Evolutionary conservation across 2,113 vertebrate species (phyloP), one percentile per base, ranked within the genome.

Genomic region (Tetraodon nigroviridis): DNA sequence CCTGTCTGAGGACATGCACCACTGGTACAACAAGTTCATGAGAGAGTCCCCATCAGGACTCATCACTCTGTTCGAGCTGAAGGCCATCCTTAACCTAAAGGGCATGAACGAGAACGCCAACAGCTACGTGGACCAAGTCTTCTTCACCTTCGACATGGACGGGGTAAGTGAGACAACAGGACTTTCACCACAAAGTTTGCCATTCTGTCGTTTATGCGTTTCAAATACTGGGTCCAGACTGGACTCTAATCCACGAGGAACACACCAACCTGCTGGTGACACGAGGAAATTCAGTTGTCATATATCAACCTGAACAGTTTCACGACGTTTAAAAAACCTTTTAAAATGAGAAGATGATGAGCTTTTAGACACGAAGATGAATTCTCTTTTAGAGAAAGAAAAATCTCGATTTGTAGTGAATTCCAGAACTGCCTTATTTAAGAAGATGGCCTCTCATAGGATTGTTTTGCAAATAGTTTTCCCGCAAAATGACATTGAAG

Each of bases 11-110:
- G 87, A 94, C 71, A 91, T 91, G 87, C 89, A 90, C 73, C 82
- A 90, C 69, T 93, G 92, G 87, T 92, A 93, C 84, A 92, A 89
- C 76, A 94, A 92, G 86, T 95, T 94, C 76, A 93, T 93, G 90
- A 84, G 52, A 29, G 91, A 95, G 69, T 93, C 92, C 48, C 92
- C 93, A 5, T 92, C 92, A 0, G 88, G 90, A 1, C 86, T 91
- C 56, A 91, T 95, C 80, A 94, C 91, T 22, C 84, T 94, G 61
- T 90, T 93, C 4, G 90, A 96, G 86, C 91, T 95, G 64, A 95
- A 94, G 85, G 78, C 77, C 51, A 90, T 94, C 69, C 78, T 94
- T 49, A 73, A 75, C 73, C 86, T 95, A 69, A 91, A 88, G 71
- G 90, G 86, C 51, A 82, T 95, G 89, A 92, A 75, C 17, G 84